Evolutionary conservation across 1,140 invertebrate species (phyloP), one percentile per base, ranked within the genome.

Genomic region (Apis cerana): DNA sequence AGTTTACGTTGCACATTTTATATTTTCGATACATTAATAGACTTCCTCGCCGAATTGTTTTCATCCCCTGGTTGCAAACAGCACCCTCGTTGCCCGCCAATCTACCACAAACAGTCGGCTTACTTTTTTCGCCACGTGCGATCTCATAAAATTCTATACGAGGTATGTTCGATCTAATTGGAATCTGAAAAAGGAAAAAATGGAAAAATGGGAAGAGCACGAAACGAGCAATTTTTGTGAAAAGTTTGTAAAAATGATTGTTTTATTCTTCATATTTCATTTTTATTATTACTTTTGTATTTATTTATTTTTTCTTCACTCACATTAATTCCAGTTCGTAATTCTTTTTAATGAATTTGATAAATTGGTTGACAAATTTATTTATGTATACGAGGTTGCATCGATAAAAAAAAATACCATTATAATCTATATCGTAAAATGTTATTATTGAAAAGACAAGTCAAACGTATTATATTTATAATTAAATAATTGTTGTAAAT

Each of bases 91-190:
- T 62, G 21, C 17, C 72, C 76, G 17, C 72, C 71, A 85, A 89
- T 77, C 83, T 43, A 43, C 76, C 85, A 33, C 68, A 27, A 59
- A 43, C 82, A 75, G 67, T 54, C 65, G 77, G 68, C 27, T 87
- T 83, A 85, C 15, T 85, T 85, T 86, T 85, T 88, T 85, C 75
- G 79, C 64, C 77, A 89, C 79, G 75, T 86, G 79, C 82, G 67
- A 68, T 76, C 50, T 11, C 21, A 76, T 76, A 81, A 76, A 81
- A 86, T 52, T 17, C 59, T 75, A 58, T 23, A 23, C 61, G 23
- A 58, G 15, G 23, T n/a, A 50, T 54, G 19, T 58, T 48, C 52
- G 27, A 82, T 82, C 62, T 82, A 81, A 85, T 86, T 86, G 62
- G 56, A 85, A 85, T 77, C 23, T 76, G 58, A 43, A 65, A 48